These are phyloP conservation scores for Anguilla obscura DNA, from an alignment of 2,797 vertebrate species.

Conservation along the genomic window DNA sequence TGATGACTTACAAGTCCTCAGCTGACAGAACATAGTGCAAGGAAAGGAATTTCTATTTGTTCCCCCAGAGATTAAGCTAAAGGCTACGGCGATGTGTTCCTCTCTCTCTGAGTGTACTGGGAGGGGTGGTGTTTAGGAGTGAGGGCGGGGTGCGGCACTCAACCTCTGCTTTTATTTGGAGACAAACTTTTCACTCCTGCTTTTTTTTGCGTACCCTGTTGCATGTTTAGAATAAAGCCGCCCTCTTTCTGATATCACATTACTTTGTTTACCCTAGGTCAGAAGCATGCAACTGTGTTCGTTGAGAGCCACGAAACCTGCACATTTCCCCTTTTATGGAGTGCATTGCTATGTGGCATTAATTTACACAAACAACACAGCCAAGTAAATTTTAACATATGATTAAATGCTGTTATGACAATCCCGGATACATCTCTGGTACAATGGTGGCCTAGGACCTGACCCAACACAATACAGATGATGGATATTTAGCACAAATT, in stretches of 20 bases:
- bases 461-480: background rate
- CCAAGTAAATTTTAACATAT: background rate
- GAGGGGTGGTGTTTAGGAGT: background rate
- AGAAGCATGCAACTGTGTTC: background rate
- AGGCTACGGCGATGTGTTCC: background rate
- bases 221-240: background rate
- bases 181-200: background rate
- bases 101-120: background rate
- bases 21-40: background rate
- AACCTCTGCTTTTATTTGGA: background rate
- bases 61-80: background rate
- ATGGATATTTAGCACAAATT: background rate
- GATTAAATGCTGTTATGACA: background rate
- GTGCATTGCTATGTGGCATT: background rate
- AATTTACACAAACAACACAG: background rate
- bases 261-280: background rate
- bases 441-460: background rate
- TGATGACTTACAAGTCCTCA: conserved; percentile 15
- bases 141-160: background rate
- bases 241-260: background rate
- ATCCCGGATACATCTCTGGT: background rate
- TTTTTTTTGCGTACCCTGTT: background rate
- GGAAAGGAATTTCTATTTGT: background rate
- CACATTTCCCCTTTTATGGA: no score
- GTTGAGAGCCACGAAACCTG: no score